Evolutionary conservation across 2,113 vertebrate genomes (phyloP).

Genomic region (Misgurnus anguillicaudatus): DNA sequence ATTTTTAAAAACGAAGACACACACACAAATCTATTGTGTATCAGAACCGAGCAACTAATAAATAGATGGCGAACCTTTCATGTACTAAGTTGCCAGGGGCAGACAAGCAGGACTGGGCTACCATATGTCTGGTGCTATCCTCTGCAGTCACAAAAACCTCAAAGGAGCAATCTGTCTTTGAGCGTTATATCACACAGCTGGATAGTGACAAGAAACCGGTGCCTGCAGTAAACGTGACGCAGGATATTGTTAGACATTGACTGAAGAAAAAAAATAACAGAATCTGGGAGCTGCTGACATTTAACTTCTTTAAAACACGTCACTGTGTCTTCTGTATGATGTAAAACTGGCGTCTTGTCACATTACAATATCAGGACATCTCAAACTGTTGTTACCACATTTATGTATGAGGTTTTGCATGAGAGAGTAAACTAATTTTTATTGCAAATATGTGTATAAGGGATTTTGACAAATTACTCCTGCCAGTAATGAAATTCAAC

Average conservation of each 20-base stretch:
- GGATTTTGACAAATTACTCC: no score
- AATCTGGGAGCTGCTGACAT: neutral
- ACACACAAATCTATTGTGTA: neutral
- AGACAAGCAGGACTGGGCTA: neutral
- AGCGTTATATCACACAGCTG: constrained; percentile 6
- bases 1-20: neutral
- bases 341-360: neutral
- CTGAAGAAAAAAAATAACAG: neutral
- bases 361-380: neutral
- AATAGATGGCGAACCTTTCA: constrained; percentile 18
- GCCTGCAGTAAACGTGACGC: neutral
- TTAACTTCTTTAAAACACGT: neutral
- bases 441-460: neutral
- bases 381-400: neutral
- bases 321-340: neutral
- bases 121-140: constrained; percentile 28
- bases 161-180: constrained; percentile 21
- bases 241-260: constrained; percentile 16
- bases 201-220: neutral
- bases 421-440: neutral
- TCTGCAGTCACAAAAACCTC: constrained; percentile 22
- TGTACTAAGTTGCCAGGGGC: neutral
- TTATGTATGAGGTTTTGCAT: neutral
- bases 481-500: no score
- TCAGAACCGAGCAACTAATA: neutral